Percentiles rank a stretch among this genome's conserved stretches.
Evolutionary conservation across 2,797 vertebrate genomes (phyloP).

Genomic region (Gymnocypris eckloni): DNA sequence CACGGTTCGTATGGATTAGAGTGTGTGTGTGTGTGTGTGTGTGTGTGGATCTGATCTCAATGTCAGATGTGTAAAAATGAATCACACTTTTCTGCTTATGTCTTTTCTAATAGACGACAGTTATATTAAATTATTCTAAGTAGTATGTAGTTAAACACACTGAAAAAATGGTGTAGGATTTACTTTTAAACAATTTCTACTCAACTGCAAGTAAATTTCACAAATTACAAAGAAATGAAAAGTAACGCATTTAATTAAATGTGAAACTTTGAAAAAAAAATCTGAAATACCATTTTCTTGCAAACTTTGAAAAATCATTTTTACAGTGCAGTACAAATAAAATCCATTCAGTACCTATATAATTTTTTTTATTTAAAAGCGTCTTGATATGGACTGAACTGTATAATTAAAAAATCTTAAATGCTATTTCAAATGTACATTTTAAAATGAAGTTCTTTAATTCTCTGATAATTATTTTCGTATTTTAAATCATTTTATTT

Average conservation of each 20-base stretch:
- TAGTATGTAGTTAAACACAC: background rate
- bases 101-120: background rate
- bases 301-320: background rate
- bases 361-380: background rate
- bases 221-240: background rate
- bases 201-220: background rate
- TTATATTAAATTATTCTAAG: background rate
- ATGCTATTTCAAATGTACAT: background rate
- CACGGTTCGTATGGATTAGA: background rate
- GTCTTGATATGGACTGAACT: background rate
- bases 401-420: background rate
- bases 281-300: background rate
- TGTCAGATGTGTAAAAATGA: background rate
- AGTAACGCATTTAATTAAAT: background rate
- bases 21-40: too few relatives aligned
- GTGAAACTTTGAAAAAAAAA: background rate
- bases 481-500: background rate
- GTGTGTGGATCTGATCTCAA: background rate
- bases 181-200: background rate
- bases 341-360: background rate
- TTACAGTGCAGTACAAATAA: background rate
- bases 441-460: background rate
- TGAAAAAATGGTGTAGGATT: background rate
- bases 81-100: background rate
- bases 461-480: background rate